Conservation (phyloP, 2,888 invertebrate genomes). For the Pelosia muscerda region DNA sequence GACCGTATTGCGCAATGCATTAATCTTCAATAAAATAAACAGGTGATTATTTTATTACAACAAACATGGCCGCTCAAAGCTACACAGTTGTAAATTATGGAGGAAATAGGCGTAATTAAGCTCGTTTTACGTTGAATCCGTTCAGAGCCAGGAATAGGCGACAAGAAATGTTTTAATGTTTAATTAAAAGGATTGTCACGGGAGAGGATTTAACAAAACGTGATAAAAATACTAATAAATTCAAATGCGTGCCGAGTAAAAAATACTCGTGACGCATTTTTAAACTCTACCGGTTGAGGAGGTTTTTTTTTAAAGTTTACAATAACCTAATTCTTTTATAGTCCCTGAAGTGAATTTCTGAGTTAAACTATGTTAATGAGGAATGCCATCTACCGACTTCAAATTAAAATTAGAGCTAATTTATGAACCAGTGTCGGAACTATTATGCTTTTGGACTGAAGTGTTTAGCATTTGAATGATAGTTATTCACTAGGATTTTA, state of each 20-base stretch:
- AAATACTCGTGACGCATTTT: constrained; percentile 31
- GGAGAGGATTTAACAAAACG: constrained; percentile 55
- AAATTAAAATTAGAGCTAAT: constrained; percentile 9
- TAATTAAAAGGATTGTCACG: constrained; percentile 68
- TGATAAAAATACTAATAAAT: constrained; percentile 64
- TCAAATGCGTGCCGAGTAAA: constrained; percentile 38
- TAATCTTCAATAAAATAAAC: constrained; percentile 54
- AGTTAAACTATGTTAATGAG: constrained; percentile 20
- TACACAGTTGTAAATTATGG: constrained; percentile 50
- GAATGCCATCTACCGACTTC: constrained; percentile 3
- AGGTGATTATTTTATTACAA: constrained; percentile 30
- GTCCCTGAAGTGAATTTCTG: constrained; percentile 6
- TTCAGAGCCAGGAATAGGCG: constrained; percentile 51
- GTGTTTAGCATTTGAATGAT: background rate
- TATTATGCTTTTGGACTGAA: background rate
- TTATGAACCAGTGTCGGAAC: background rate
- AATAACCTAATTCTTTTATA: constrained; percentile 27
- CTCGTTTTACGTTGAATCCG: constrained; percentile 50
- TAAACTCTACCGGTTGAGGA: constrained; percentile 18
- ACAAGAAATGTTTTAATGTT: constrained; percentile 58
- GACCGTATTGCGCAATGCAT: constrained; percentile 79
- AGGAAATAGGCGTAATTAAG: constrained; percentile 54
- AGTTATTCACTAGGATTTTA: background rate
- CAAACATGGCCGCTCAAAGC: constrained; percentile 31
- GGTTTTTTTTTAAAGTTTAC: constrained; percentile 18